Evolutionary conservation across 2,797 vertebrate species (phyloP), one percentile per base, ranked within the genome.

Genomic region (Sebastes nivosus): DNA sequence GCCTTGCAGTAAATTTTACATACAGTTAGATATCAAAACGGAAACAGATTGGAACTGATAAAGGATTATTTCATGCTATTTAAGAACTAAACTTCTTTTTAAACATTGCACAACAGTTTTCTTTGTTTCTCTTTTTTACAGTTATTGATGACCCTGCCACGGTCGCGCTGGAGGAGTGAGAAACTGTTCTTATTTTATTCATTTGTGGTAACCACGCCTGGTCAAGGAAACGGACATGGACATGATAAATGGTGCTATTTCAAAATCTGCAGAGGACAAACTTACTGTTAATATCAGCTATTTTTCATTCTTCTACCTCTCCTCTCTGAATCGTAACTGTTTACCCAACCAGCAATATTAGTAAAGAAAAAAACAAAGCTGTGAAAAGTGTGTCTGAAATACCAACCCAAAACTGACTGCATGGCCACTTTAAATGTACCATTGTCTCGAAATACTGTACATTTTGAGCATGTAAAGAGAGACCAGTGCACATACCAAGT

Each of bases 81-180:
- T 59, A 20, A 52, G 4, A 29, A 6, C 50, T n/a, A 1, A 1
- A 3, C 8, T 18, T 9, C 20, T 32, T 60, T n/a, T 11, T 36
- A 4, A 36, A 63, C n/a, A 36, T 59, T 34, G 12, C 14, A 7
- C 24, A 9, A 12, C 20, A 54, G 7, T 32, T 66, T 75, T 24
- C 38, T 68, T 58, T 30, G 8, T 75, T 65, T 29, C 6, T 58
- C 30, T 27, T 9, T 46, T 16, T 74, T 38, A 16, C 78, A 89
- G 90, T 75, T 87, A 83, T 69, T 88, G 88, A 89, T 77, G 71
- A 67, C 32, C 46, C 22, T 30, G 52, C 65, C 54, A 27, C 30
- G 13, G 72, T 32, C 52, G 14, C 34, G 13, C 22, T 27, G 55
- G 69, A 66, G 52, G 60, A 34, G 52, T 20, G 67, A 32, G 18